phyloP scores from a whole-genome alignment of 2,113 vertebrate species.

The Vidua macroura region DNA sequence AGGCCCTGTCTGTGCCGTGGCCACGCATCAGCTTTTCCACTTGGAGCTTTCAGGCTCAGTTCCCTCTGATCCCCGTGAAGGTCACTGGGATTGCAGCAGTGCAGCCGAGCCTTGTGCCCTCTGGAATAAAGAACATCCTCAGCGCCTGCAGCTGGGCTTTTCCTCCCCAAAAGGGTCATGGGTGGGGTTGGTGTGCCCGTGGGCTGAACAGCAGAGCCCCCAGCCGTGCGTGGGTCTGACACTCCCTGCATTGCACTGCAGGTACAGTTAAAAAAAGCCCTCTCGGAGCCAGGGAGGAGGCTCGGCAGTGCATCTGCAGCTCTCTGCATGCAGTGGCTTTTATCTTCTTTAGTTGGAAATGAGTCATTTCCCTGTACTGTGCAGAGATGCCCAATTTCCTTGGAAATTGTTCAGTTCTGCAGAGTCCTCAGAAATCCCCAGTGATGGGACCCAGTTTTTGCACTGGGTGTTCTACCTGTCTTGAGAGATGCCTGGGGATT shows the following conservation, averaged over 20 bases:
- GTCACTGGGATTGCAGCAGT: slow-evolving; percentile 15
- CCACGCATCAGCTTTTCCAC: neutral
- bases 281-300: neutral
- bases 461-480: neutral
- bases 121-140: neutral
- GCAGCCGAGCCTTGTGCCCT: neutral
- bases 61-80: neutral
- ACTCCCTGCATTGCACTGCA: neutral
- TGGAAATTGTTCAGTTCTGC: slow-evolving; percentile 25
- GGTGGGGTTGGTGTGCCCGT: neutral
- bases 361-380: slow-evolving; percentile 40
- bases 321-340: neutral
- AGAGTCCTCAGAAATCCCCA: neutral
- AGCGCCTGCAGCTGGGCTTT: neutral
- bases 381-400: slow-evolving; percentile 20
- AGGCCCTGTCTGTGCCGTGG: neutral
- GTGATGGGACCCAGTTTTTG: neutral
- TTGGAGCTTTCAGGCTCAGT: neutral
- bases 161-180: neutral
- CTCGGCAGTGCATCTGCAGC: slow-evolving; percentile 31
- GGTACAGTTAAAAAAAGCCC: neutral
- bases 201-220: neutral
- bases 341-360: slow-evolving; percentile 11
- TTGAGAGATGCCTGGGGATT: neutral
- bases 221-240: neutral